Base-by-base conservation (phyloP, 2,797 vertebrate species). In the Hippocampus kuda region DNA sequence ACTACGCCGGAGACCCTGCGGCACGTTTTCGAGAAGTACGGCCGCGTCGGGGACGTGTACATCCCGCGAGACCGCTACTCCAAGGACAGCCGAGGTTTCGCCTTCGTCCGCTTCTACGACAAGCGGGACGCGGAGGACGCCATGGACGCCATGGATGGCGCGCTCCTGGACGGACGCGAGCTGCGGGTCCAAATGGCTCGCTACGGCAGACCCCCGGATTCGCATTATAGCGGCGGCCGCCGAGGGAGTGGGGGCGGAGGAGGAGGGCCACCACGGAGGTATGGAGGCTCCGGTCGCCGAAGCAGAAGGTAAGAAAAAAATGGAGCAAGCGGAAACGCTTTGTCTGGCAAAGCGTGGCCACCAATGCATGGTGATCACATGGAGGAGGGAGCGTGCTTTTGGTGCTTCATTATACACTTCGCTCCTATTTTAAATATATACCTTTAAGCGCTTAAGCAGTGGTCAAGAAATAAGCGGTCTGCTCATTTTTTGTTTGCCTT, bases 71-170 rank as follows among this genome's bases (percentile, higher is more conserved):
- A 98, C 68, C 90, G 95, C 65, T 98, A 97, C 90, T 94, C 95
- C 0, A 97, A 97, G 78, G 96, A 98, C 83, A 97, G 95, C 83
- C 92, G 96, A 0, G 95, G 96, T 0, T 98, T 98, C 81, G 94
- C 96, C 1, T 98, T 98, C 79, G 96, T 98, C 9, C 93, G 96
- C 0, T 98, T 98, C 82, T 93, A 94, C 78, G 96, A 98, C 83
- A 96, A 98, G 84, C 92, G 95, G 48, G 96, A 98, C 77, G 96
- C 96, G 2, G 95, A 98, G 57, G 96, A 98, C 79, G 96, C 96
- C 1, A 98, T 98, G 94, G 96, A 98, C 59, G 94, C 95, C 30
- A 97, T 98, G 95, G 96, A 98, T 30, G 95, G 95, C 0, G 95
- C 95, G 22, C 91, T 97, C 74, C 88, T 98, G 20, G 96, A 98